A percentile compares a stretch with the other conserved stretches of the same genome.
Conservation (phyloP, 2,888 invertebrate species). For the Diabrotica balteata region DNA sequence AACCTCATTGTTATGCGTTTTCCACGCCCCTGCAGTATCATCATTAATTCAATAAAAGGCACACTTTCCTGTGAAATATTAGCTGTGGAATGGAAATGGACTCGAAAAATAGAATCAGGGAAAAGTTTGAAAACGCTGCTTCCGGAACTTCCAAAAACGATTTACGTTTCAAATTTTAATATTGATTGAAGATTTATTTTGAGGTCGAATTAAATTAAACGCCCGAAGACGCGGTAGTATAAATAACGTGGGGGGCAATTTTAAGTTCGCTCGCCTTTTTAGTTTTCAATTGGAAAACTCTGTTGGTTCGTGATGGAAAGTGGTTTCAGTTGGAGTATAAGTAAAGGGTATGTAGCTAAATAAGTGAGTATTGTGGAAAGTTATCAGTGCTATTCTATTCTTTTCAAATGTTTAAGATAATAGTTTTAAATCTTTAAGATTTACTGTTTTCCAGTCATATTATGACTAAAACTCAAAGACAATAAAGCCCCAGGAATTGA, state of each 20-base stretch:
- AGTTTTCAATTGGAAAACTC: too few species aligned
- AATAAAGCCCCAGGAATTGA: too few species aligned
- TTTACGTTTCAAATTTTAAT: constrained; percentile 25
- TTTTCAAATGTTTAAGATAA: too few species aligned
- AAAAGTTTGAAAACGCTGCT: constrained; percentile 16
- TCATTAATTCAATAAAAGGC: constrained; percentile 20
- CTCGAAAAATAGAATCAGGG: constrained; percentile 19
- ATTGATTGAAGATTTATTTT: constrained; percentile 28
- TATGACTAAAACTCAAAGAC: too few species aligned
- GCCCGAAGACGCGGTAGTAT: constrained; percentile 9
- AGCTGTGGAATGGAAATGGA: constrained; percentile 21
- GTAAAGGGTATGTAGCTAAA: too few species aligned
- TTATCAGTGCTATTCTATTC: too few species aligned
- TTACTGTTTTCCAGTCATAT: too few species aligned
- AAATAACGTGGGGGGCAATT: constrained; percentile 14
- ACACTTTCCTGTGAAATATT: constrained; percentile 21
- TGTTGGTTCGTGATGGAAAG: too few species aligned
- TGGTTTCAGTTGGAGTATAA: too few species aligned
- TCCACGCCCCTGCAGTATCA: constrained; percentile 7
- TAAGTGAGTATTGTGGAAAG: too few species aligned
- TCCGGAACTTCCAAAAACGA: constrained; percentile 13
- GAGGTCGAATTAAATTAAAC: constrained; percentile 25
- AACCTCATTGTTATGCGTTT: background rate
- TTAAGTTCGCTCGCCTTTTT: background rate
- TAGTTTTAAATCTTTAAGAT: too few species aligned